These are phyloP conservation scores for Anableps anableps DNA, from an alignment of 2,797 vertebrate species.

Conservation along the genomic window DNA sequence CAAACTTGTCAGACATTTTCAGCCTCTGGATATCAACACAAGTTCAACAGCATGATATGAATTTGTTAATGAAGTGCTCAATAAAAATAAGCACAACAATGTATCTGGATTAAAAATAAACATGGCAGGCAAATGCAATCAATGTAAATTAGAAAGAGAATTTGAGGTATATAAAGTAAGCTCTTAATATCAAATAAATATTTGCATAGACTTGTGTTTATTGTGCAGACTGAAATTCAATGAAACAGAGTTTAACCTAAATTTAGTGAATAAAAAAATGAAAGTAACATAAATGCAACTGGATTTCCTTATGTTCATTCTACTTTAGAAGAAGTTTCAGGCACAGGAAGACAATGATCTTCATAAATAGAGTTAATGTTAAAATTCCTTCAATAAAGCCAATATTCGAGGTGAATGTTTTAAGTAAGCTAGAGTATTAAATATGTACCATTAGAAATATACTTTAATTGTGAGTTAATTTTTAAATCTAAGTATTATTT, in stretches of 20 bases:
- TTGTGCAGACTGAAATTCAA: not conserved
- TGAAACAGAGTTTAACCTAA: not conserved
- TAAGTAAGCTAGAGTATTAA: too few species aligned
- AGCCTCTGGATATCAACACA: slow-evolving; percentile 19
- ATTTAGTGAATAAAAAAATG: not conserved
- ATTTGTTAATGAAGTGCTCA: accelerated
- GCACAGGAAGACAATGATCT: too few species aligned
- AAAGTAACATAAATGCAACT: not conserved
- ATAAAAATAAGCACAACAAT: not conserved
- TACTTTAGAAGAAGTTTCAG: too few species aligned
- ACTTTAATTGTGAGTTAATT: too few species aligned
- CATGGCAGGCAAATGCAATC: not conserved
- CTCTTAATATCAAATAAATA: not conserved
- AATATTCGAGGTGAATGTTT: too few species aligned
- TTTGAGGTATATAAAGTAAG: not conserved
- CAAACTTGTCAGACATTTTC: slow-evolving; percentile 77
- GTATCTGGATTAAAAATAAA: not conserved
- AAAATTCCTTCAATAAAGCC: too few species aligned
- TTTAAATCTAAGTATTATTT: too few species aligned
- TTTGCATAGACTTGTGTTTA: not conserved
- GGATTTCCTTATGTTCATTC: too few species aligned
- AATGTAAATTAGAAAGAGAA: not conserved
- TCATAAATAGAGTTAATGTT: too few species aligned
- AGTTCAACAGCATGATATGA: not conserved
- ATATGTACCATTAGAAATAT: too few species aligned